phyloP scores from a whole-genome alignment of 2,113 vertebrate genomes.

The Nothoprocta pentlandii region DNA sequence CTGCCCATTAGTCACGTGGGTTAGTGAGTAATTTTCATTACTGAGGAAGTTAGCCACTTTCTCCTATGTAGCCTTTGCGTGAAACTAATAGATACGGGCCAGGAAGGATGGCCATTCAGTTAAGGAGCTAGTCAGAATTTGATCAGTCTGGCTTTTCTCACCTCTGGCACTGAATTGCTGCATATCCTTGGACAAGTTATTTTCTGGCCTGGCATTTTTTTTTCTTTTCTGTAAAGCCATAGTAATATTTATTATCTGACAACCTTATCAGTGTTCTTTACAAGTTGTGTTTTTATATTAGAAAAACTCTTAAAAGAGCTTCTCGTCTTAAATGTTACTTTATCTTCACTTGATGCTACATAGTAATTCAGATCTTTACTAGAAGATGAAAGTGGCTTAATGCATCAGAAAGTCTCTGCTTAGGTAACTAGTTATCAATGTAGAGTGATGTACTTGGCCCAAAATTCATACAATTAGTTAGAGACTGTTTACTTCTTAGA shows the following conservation, averaged over 20 bases:
- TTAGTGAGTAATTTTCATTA: neutral
- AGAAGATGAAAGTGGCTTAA: neutral
- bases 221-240: neutral
- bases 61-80: neutral
- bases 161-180: neutral
- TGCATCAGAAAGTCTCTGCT: neutral
- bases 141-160: neutral
- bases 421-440: neutral
- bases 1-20: neutral
- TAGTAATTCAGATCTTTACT: neutral
- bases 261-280: neutral
- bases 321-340: neutral
- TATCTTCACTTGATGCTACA: neutral
- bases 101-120: neutral
- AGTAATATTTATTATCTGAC: neutral
- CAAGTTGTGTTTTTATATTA: neutral
- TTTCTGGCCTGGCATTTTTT: neutral
- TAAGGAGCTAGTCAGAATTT: neutral
- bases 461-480: neutral
- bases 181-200: neutral
- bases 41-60: neutral
- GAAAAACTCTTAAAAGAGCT: neutral
- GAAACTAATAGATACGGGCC: neutral
- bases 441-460: neutral
- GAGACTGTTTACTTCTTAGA: neutral